Evolutionary conservation across 1,140 invertebrate genomes (phyloP), one percentile per base, ranked within the genome.

Genomic region (Trichoplusia ni): DNA sequence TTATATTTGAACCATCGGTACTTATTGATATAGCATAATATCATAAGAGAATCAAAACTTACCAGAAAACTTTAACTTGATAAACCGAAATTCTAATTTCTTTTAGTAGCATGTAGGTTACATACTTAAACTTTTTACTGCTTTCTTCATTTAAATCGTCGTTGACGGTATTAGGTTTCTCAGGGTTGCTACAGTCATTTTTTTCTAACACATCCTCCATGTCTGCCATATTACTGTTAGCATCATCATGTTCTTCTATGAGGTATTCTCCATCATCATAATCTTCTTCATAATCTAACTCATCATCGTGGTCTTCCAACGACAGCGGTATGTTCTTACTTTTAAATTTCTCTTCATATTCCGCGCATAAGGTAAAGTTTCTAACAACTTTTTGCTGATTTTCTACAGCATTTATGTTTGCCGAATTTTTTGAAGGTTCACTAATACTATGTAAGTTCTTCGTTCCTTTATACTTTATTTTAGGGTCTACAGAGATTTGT

Each of bases 341-440:
- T 31, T 72, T 75, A 31, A 86, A 51, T 69, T 59, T 79, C 9
- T 79, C 60, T 65, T 87, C 82, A 49, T 75, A 76, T 64, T 79
- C 71, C 5, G 69, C 23, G 56, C 69, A 79, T 46, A 38, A 63
- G 8, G 37, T 76, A 31, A 87, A 87, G 18, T 77, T 79, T 56
- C 77, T 79, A 51, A 85, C 49, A 16, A 87, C 64, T 64, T 79
- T 80, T 46, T 75, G 74, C 64, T 75, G 54, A 11, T 42, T 64
- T 13, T 14, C 13, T 40, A 29, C 7, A 0, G 9, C 16, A 9
- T 38, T 14, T 9, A 6, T 40, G 31, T 29, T 23, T 27, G n/a
- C 7, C 19, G 1, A 9, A 14, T 21, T 53, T 44, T 18, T 18
- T n/a, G 47, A 25, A n/a, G 8, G 6, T 4, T 46, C n/a, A 44